These are phyloP conservation scores for Musca vetustissima DNA, from an alignment of 1,140 invertebrate species.

Conservation along the genomic window DNA sequence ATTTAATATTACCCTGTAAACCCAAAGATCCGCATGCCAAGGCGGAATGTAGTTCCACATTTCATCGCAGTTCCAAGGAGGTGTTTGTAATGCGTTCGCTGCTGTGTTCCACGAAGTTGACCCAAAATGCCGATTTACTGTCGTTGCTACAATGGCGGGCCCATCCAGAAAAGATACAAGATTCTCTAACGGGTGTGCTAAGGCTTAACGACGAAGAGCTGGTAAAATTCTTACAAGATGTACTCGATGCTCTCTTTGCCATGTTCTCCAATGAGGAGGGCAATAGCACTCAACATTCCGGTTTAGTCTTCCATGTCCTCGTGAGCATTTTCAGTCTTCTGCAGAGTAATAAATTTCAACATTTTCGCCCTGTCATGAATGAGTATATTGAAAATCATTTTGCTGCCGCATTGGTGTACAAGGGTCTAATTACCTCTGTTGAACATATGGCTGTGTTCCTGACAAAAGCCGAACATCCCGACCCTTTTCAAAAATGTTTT, in stretches of 20 bases:
- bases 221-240: slow-evolving; percentile 96
- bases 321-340: slow-evolving; percentile 90
- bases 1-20: slow-evolving; percentile 73
- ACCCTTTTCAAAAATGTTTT: slow-evolving; percentile 87
- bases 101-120: slow-evolving; percentile 92
- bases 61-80: slow-evolving; percentile 82
- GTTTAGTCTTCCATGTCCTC: slow-evolving; percentile 69
- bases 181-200: slow-evolving; percentile 79
- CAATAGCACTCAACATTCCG: slow-evolving; percentile 72
- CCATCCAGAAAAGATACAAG: slow-evolving; percentile 81
- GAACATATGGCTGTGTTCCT: slow-evolving; percentile 90
- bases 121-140: slow-evolving; percentile 89
- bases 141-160: slow-evolving; percentile 89
- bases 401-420: slow-evolving; percentile 92
- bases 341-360: slow-evolving; percentile 90
- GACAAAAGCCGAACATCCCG: slow-evolving; percentile 79
- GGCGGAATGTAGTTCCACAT: slow-evolving; percentile 62
- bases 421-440: slow-evolving; percentile 84
- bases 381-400: slow-evolving; percentile 95
- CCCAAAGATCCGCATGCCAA: slow-evolving; percentile 63
- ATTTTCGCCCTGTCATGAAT: slow-evolving; percentile 94
- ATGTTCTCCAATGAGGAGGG: slow-evolving; percentile 94
- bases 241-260: slow-evolving; percentile 90
- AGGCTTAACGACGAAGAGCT: slow-evolving; percentile 83
- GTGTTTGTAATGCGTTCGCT: slow-evolving; percentile 78